Conservation (phyloP, 2,113 vertebrate species). For the Hippocampus comes region DNA sequence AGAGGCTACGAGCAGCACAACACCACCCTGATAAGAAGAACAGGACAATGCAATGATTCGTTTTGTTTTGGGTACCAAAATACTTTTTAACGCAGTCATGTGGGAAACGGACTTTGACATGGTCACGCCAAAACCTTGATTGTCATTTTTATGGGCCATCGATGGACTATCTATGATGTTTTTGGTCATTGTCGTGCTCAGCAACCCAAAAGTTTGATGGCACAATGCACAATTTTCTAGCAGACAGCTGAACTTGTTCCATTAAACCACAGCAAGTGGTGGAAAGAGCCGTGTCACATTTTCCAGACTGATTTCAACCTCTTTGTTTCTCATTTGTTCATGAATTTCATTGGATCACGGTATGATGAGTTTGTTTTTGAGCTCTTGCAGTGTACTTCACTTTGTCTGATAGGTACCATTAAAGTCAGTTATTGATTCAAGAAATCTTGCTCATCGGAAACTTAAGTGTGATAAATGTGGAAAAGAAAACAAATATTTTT, state of each 20-base stretch:
- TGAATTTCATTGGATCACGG: neutral
- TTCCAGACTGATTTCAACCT: neutral
- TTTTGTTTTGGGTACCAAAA: no score
- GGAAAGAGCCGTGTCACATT: neutral
- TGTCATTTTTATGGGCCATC: no score
- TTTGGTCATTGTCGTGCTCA: neutral
- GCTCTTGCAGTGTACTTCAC: neutral
- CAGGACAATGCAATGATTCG: neutral
- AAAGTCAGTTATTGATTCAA: neutral
- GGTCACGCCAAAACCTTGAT: no score
- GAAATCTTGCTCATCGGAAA: neutral
- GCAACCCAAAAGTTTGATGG: neutral
- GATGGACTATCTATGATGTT: no score
- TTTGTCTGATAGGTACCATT: neutral
- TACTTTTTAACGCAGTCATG: no score
- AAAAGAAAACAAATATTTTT: no score
- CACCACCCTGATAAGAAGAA: slow-evolving; percentile 80
- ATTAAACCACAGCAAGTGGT: neutral
- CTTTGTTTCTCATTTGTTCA: neutral
- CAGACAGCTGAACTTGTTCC: neutral
- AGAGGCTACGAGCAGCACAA: slow-evolving; percentile 86
- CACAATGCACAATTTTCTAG: neutral
- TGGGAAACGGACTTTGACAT: no score
- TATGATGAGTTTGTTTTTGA: neutral
- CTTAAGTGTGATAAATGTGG: no score